Evolutionary conservation across 2,113 vertebrate species (phyloP), one percentile per base, ranked within the genome.

Genomic region (Irena cyanogastra): DNA sequence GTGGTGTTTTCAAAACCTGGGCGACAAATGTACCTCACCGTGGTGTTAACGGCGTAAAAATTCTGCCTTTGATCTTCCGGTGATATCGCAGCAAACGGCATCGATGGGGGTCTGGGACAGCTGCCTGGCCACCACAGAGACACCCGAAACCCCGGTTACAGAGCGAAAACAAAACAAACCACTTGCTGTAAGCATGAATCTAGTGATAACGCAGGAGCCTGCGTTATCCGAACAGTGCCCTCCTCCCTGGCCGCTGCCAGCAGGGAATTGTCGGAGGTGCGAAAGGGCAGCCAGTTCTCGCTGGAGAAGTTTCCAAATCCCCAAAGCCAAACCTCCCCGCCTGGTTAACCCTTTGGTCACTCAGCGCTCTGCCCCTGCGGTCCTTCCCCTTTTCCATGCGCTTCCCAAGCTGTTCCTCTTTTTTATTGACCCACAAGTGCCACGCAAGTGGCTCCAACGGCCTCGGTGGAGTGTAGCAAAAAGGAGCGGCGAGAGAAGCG

Each of bases 1-100:
- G 77, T 56, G 66, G 11, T 82, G 2, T 28, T 79, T 24, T 88
- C 45, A 1, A 92, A 97, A 61, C 94, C 97, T 5, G 4, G 61
- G 19, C 68, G 97, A 37, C 98, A 98, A 3, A 1, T 0, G 9
- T 98, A 98, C 41, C 1, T 92, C 94, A 98, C 79, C 1, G 0
- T 7, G 74, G 30, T 57, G 3, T 35, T 19, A 2, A 44, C 61
- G 0, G 78, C 11, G 1, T 93, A 96, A 31, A 95, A 97, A 15
- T 90, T 95, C 64, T 30, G 72, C 0, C 0, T 68, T 49, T 49
- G 33, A 3, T 89, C 56, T 9, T 70, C 10, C 11, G 22, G 4
- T 4, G 59, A 89, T 33, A 97, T 1, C 6, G 1, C 14, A 6
- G 97, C 95, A 4, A 89, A 87, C 1, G 0, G 2, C 50, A 90